Percentiles rank a stretch among this genome's conserved stretches.
Conservation (phyloP, 2,113 vertebrate genomes). For the Amia ocellicauda region DNA sequence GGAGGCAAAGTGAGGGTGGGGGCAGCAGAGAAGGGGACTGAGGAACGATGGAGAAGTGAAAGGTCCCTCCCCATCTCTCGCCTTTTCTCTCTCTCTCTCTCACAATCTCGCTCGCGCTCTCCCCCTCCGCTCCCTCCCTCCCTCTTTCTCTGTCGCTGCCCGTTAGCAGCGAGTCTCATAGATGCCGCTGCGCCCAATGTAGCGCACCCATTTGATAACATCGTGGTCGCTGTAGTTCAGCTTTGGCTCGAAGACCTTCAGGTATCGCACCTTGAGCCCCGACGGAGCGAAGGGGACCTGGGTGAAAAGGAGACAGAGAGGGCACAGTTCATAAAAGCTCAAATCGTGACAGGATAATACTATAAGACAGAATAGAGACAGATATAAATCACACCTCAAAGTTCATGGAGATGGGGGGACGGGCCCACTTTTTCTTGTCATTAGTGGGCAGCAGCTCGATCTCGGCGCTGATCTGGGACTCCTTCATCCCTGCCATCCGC, state of each 20-base stretch:
- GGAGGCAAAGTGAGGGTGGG: no score
- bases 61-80: neutral
- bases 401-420: slow-evolving; percentile 99
- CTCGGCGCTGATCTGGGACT: slow-evolving; percentile 98
- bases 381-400: slow-evolving; percentile 81
- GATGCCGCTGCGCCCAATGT: slow-evolving; percentile 97
- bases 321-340: neutral
- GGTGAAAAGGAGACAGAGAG: neutral
- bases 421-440: slow-evolving; percentile 99
- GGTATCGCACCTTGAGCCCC: slow-evolving; percentile 97
- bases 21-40: no score
- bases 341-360: neutral
- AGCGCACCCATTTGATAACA: slow-evolving; percentile 99
- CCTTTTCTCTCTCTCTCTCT: neutral
- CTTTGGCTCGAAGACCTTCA: slow-evolving; percentile 99
- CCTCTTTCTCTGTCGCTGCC: slow-evolving; percentile 18
- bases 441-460: slow-evolving; percentile 97
- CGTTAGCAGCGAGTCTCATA: slow-evolving; percentile 97
- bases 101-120: neutral
- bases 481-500: slow-evolving; percentile 99
- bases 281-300: slow-evolving; percentile 97
- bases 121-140: neutral
- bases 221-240: slow-evolving; percentile 99
- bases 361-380: neutral
- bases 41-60: neutral